phyloP scores from a whole-genome alignment of 2,888 invertebrate species.

The Acronicta alni region DNA sequence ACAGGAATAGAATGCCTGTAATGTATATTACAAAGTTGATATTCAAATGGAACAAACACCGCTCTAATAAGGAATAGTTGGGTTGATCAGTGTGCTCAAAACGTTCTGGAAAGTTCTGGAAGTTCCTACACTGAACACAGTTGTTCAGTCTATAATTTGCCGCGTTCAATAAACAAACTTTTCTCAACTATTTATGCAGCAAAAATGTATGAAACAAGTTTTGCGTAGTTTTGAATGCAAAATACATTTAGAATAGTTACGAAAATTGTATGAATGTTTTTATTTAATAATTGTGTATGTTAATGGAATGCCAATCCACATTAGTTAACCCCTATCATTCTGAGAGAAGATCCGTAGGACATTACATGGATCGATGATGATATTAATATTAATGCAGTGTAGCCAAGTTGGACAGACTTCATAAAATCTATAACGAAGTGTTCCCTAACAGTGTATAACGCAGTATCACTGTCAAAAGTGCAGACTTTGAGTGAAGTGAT shows the following conservation, averaged over 20 bases:
- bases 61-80: slow-evolving; percentile 34
- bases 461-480: too few species aligned
- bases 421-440: too few species aligned
- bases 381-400: too few species aligned
- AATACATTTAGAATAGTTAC: background rate
- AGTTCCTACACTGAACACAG: slow-evolving; percentile 35
- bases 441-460: too few species aligned
- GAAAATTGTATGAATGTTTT: too few species aligned
- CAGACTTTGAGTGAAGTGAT: too few species aligned
- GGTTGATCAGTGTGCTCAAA: slow-evolving; percentile 39
- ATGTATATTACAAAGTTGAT: background rate
- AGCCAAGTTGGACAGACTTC: too few species aligned
- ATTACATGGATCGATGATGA: too few species aligned
- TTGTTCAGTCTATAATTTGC: slow-evolving; percentile 39
- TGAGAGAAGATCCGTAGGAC: too few species aligned
- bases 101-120: slow-evolving; percentile 39
- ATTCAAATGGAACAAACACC: background rate
- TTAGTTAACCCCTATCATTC: too few species aligned
- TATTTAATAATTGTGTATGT: too few species aligned
- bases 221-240: slow-evolving; percentile 14
- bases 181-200: slow-evolving; percentile 28
- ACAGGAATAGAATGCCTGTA: background rate
- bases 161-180: slow-evolving; percentile 28
- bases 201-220: slow-evolving; percentile 21
- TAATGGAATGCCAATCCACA: too few species aligned